Evolutionary conservation across 2,888 invertebrate species (phyloP).

Genomic region (Cataglyphis livida): DNA sequence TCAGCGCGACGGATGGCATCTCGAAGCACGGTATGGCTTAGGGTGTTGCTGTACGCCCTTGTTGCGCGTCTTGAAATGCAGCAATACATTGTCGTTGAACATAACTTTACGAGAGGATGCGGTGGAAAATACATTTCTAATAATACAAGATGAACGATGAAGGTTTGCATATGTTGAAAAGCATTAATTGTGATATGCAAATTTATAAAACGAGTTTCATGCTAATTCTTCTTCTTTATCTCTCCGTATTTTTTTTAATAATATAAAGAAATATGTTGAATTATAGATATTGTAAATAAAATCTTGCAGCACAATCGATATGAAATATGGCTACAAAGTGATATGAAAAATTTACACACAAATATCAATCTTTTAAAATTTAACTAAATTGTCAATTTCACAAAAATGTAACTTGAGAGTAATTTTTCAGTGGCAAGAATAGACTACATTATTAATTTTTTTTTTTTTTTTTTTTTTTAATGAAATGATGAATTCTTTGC

Average conservation of each 20-base stretch:
- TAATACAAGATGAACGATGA: not conserved
- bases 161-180: not conserved
- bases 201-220: not conserved
- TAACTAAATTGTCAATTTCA: not conserved
- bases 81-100: constrained; percentile 22
- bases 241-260: not conserved
- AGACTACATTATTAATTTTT: not conserved
- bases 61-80: constrained; percentile 15
- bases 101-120: constrained; percentile 30
- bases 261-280: not conserved
- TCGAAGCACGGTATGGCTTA: constrained; percentile 6
- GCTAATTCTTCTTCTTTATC: not conserved
- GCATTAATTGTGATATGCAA: constrained; percentile 13
- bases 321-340: not conserved
- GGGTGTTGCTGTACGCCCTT: constrained; percentile 31
- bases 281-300: not conserved
- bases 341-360: not conserved
- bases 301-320: not conserved
- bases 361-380: not conserved
- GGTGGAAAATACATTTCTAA: not conserved
- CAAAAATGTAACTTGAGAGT: not conserved
- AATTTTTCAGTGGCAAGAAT: not conserved
- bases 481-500: constrained; percentile 3
- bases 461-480: not conserved
- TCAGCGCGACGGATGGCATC: constrained; percentile 26